Evolutionary conservation across 2,797 vertebrate species (phyloP).

Genomic region (Xyrichtys novacula): DNA sequence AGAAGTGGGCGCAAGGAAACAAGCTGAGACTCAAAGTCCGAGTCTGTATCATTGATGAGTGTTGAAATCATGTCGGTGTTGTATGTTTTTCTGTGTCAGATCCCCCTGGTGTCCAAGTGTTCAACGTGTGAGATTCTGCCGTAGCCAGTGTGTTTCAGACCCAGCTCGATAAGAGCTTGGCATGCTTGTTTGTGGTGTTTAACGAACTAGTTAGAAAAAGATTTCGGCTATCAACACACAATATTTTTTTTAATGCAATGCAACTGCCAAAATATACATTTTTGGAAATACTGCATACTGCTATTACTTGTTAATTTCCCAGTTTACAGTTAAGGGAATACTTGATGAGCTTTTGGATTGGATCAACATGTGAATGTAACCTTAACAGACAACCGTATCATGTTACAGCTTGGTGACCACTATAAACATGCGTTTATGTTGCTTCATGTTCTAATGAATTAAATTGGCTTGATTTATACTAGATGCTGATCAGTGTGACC

Average conservation of each 20-base stretch:
- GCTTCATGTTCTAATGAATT: neutral
- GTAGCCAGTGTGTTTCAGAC: constrained; percentile 34
- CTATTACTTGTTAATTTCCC: neutral
- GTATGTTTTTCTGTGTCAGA: constrained; percentile 46
- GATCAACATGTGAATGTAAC: neutral
- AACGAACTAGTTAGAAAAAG: constrained; percentile 1
- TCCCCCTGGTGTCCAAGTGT: constrained; percentile 38
- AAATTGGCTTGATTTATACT: neutral
- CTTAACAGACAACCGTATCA: neutral
- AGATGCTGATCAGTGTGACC: too few species aligned
- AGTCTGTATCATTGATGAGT: constrained; percentile 37
- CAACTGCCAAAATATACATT: neutral
- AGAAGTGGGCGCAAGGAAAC: constrained; percentile 45
- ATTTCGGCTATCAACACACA: neutral
- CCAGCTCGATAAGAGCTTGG: constrained; percentile 20
- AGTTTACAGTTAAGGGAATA: neutral
- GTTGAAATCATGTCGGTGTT: constrained; percentile 54
- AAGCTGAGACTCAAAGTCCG: constrained; percentile 56
- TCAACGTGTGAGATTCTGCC: constrained; percentile 44
- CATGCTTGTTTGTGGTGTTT: constrained; percentile 36
- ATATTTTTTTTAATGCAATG: neutral
- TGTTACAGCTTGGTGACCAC: neutral
- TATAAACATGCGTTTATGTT: neutral
- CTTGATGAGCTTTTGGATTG: neutral
- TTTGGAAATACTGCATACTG: neutral